These are phyloP conservation scores for Ceratosolen fusciceps DNA, from an alignment of 1,140 invertebrate genomes.

Conservation along the genomic window DNA sequence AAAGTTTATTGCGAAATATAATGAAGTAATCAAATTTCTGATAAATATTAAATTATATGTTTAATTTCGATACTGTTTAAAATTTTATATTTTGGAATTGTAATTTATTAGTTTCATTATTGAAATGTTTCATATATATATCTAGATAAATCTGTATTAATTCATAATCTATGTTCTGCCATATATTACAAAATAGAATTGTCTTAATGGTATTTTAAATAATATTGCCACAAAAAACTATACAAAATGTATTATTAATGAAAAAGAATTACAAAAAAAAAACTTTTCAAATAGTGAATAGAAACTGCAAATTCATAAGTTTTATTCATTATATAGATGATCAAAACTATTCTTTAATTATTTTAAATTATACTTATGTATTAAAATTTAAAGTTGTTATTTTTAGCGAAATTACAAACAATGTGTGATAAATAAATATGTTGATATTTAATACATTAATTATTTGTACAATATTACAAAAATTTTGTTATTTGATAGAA, in stretches of 20 bases:
- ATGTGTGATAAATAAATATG: conserved; percentile 10
- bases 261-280: conserved; percentile 8
- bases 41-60: background rate
- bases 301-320: too few relatives aligned
- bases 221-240: background rate
- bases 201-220: background rate
- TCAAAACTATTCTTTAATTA: conserved; percentile 4
- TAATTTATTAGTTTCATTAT: conserved; percentile 18
- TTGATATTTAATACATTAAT: background rate
- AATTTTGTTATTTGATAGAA: conserved; percentile 22
- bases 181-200: conserved; percentile 1
- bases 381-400: background rate
- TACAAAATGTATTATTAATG: background rate
- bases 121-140: background rate
- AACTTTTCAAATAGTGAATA: background rate
- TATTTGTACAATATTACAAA: background rate
- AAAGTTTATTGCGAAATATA: conserved; percentile 13
- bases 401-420: conserved; percentile 16
- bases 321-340: background rate
- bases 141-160: background rate
- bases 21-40: background rate
- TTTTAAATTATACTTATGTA: conserved; percentile 18
- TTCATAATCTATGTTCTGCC: background rate
- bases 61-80: conserved; percentile 21
- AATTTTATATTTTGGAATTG: conserved; percentile 31